A percentile compares a stretch with the other conserved stretches of the same genome.
These are phyloP conservation scores for Nesogale talazaci DNA, from an alignment of 2,113 vertebrate genomes.

Conservation along the genomic window DNA sequence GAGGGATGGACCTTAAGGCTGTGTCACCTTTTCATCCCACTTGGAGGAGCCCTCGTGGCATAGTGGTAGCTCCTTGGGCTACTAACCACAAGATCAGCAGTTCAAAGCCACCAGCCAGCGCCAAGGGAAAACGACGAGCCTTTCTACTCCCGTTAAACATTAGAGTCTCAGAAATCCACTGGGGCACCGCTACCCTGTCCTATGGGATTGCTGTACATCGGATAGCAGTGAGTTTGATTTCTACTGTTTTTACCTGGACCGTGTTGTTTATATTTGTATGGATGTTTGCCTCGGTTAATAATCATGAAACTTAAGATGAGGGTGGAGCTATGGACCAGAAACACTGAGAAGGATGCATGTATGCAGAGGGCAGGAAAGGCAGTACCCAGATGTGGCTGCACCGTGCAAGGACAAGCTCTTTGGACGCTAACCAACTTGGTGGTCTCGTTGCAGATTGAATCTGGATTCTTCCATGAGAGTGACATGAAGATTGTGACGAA, in stretches of 20 bases:
- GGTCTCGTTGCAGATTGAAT: constrained; percentile 91
- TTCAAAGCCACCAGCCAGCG: too few species aligned
- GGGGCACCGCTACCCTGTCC: too few species aligned
- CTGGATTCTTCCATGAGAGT: constrained; percentile 96
- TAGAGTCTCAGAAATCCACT: too few species aligned
- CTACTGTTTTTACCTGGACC: too few species aligned
- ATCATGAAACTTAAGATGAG: not conserved
- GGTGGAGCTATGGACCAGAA: not conserved
- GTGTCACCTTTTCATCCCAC: not conserved
- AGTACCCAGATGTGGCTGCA: not conserved
- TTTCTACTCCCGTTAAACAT: too few species aligned
- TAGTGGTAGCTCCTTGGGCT: too few species aligned
- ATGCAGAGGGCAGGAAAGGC: too few species aligned
- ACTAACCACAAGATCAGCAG: too few species aligned
- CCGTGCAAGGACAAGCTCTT: fast-evolving
- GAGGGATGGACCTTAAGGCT: not conserved
- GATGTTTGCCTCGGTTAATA: not conserved
- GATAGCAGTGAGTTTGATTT: too few species aligned
- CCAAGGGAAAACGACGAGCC: too few species aligned
- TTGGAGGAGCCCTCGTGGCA: not conserved
- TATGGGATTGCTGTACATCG: too few species aligned
- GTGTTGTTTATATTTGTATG: not conserved
- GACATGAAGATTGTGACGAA: constrained; percentile 97
- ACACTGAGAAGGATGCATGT: fast-evolving
- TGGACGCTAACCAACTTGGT: not conserved